Conservation (phyloP, 2,113 vertebrate species). For the Chaenocephalus aceratus region DNA sequence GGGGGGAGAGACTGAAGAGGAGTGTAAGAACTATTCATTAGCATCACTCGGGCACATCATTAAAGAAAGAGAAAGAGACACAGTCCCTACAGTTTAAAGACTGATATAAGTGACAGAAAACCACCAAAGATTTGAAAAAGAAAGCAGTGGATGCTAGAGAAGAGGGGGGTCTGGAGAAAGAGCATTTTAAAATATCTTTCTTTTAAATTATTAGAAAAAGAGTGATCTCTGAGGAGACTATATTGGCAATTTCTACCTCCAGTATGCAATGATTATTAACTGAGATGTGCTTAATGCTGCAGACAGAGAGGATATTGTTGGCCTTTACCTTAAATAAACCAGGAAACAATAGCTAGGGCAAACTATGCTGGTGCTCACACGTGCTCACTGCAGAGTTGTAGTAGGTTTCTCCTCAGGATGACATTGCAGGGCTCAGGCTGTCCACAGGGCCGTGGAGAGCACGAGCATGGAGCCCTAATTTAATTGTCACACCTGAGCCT, state of each 20-base stretch:
- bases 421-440: conserved; percentile 41
- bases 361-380: background rate
- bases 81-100: conserved; percentile 34
- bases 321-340: conserved; percentile 5
- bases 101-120: conserved; percentile 53
- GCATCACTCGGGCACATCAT: conserved; percentile 35
- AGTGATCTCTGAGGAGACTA: background rate
- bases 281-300: background rate
- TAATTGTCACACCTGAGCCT: conserved; percentile 51
- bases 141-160: conserved; percentile 17
- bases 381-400: conserved; percentile 21
- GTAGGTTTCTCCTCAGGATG: conserved; percentile 34
- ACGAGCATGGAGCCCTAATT: conserved; percentile 17
- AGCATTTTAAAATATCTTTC: conserved; percentile 30
- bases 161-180: conserved; percentile 4
- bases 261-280: background rate
- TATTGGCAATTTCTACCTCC: background rate
- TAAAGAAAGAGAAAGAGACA: conserved; percentile 41
- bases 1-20: conserved; percentile 11
- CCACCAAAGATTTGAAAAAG: conserved; percentile 49
- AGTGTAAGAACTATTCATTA: conserved; percentile 61
- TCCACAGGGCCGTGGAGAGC: conserved; percentile 26
- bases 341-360: background rate
- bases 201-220: conserved; percentile 20
- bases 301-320: background rate